These are phyloP conservation scores for Drosophila sordidula DNA, from an alignment of 2,888 invertebrate genomes.

Conservation along the genomic window DNA sequence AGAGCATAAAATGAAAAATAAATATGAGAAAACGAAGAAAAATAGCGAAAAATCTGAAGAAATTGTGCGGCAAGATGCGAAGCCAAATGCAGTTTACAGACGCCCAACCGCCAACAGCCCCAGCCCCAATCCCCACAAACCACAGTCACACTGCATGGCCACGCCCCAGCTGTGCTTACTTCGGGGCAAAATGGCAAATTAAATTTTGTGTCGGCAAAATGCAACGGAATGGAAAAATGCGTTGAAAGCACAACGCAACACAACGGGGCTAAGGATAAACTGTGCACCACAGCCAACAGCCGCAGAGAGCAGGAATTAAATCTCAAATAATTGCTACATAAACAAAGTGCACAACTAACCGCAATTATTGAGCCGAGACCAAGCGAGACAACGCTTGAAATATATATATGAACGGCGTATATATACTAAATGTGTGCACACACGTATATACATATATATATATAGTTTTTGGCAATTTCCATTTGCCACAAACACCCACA, in stretches of 20 bases:
- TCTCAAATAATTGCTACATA: constrained; percentile 57
- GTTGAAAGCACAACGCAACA: constrained; percentile 50
- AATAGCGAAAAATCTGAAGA: constrained; percentile 40
- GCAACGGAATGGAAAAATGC: constrained; percentile 69
- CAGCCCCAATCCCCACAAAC: constrained; percentile 3
- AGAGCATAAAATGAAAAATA: constrained; percentile 78
- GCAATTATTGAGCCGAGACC: constrained; percentile 49
- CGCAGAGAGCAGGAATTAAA: constrained; percentile 61
- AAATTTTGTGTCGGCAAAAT: constrained; percentile 70
- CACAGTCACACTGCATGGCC: constrained; percentile 13
- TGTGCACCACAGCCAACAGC: constrained; percentile 15
- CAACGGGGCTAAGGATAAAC: constrained; percentile 24
- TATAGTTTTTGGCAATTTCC: constrained; percentile 31
- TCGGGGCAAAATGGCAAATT: constrained; percentile 72
- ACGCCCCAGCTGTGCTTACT: constrained; percentile 54
- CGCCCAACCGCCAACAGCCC: neutral
- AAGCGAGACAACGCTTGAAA: neutral
- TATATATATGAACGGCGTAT: no score
- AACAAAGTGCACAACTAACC: constrained; percentile 54
- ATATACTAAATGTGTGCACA: neutral
- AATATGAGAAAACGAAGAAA: constrained; percentile 55
- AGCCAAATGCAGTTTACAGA: constrained; percentile 66
- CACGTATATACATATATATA: no score
- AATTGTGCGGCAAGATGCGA: constrained; percentile 47
- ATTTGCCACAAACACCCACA: constrained; percentile 9